These are phyloP conservation scores for Oncorhynchus tshawytscha DNA, from an alignment of 2,113 vertebrate genomes.

Conservation along the genomic window DNA sequence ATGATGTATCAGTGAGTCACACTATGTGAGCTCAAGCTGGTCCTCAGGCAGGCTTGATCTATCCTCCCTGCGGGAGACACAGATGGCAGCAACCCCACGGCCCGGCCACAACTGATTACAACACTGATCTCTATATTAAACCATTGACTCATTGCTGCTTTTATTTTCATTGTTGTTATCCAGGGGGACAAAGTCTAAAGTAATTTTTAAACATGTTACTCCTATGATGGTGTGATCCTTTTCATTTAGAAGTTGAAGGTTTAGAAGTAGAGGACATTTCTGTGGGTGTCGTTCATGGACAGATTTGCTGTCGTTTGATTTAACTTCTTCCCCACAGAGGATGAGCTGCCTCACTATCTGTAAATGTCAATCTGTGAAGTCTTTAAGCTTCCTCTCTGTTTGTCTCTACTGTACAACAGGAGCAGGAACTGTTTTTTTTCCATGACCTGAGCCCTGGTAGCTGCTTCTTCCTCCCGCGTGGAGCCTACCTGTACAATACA, in stretches of 20 bases:
- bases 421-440: constrained; percentile 98
- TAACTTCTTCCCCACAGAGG: constrained; percentile 31
- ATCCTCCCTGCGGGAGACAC: constrained; percentile 38
- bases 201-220: constrained; percentile 35
- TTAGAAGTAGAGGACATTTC: constrained; percentile 15
- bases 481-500: constrained; percentile 88
- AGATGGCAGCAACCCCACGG: constrained; percentile 37
- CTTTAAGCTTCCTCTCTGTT: constrained; percentile 10
- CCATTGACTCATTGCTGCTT: background rate
- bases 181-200: constrained; percentile 37
- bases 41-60: constrained; percentile 13
- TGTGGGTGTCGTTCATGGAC: constrained; percentile 22
- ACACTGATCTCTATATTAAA: constrained; percentile 34
- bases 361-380: constrained; percentile 33
- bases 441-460: constrained; percentile 95
- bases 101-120: constrained; percentile 5
- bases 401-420: constrained; percentile 67
- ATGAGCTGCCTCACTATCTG: constrained; percentile 16
- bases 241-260: background rate
- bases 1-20: constrained; percentile 22
- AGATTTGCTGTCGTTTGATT: constrained; percentile 36
- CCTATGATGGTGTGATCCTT: background rate
- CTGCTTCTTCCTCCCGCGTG: constrained; percentile 93
- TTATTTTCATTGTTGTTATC: constrained; percentile 1
- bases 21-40: constrained; percentile 49